These are phyloP conservation scores for Pissodes strobi DNA, from an alignment of 1,140 invertebrate genomes.

Conservation along the genomic window DNA sequence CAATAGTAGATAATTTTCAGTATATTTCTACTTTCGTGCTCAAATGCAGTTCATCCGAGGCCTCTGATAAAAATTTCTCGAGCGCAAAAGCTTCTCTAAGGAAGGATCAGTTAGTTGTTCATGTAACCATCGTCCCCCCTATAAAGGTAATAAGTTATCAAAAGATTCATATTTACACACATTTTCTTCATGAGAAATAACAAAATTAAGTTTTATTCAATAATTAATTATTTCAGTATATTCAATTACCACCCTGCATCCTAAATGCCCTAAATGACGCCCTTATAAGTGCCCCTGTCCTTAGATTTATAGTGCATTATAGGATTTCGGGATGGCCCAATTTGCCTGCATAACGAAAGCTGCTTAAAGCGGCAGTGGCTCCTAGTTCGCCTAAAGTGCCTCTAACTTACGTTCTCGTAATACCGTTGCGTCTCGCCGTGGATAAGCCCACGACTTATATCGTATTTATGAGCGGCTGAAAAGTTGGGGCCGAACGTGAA, in stretches of 20 bases:
- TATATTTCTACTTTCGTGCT: too few relatives aligned
- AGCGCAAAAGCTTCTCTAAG: too few relatives aligned
- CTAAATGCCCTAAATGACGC: not conserved
- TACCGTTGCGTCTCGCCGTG: conserved; percentile 11
- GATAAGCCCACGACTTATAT: conserved; percentile 15
- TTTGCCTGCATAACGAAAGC: conserved; percentile 30
- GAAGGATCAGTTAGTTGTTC: too few relatives aligned
- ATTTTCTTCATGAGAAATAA: too few relatives aligned
- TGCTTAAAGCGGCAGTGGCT: conserved; percentile 10
- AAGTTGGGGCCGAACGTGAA: not conserved
- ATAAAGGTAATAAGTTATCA: too few relatives aligned
- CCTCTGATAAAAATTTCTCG: too few relatives aligned
- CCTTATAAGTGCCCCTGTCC: conserved; percentile 19
- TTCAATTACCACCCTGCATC: not conserved
- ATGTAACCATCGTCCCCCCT: too few relatives aligned
- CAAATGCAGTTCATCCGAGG: too few relatives aligned
- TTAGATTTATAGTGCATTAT: conserved; percentile 29
- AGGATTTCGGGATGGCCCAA: conserved; percentile 21
- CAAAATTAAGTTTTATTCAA: too few relatives aligned
- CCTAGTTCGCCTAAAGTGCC: conserved; percentile 20
- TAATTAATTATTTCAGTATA: not conserved
- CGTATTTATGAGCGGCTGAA: conserved; percentile 24
- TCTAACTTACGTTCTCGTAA: conserved; percentile 28
- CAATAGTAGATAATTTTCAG: too few relatives aligned
- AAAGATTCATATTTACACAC: too few relatives aligned